A percentile compares a stretch with the other conserved stretches of the same genome.
Evolutionary conservation across 2,888 invertebrate genomes (phyloP).

Genomic region (Caenorhabditis sp.): DNA sequence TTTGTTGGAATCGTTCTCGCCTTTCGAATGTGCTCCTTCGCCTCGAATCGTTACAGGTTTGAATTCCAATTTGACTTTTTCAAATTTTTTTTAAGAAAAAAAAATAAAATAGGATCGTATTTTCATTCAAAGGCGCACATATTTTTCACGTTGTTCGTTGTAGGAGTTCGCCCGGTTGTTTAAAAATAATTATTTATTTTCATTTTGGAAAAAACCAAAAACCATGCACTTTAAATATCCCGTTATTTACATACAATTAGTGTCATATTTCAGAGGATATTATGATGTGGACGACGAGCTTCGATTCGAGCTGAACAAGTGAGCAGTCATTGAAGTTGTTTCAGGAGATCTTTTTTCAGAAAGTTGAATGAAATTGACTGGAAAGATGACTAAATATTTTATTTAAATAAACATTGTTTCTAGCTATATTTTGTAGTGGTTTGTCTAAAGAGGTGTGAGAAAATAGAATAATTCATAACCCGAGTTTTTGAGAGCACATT

Average conservation of each 20-base stretch:
- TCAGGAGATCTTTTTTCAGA: too few relatives aligned
- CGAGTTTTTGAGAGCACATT: too few relatives aligned
- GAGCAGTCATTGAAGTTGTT: background rate
- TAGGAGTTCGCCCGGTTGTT: too few relatives aligned
- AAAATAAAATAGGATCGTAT: too few relatives aligned
- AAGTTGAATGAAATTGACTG: background rate
- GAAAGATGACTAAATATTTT: background rate
- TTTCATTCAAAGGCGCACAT: background rate
- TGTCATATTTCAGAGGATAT: constrained; percentile 29
- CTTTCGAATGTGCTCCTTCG: constrained; percentile 23
- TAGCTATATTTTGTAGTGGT: too few relatives aligned
- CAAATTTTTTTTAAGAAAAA: too few relatives aligned
- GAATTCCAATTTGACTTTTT: background rate
- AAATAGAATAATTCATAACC: too few relatives aligned
- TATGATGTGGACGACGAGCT: constrained; percentile 34
- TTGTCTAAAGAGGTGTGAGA: too few relatives aligned
- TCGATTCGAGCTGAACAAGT: constrained; percentile 12
- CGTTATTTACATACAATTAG: constrained; percentile 1
- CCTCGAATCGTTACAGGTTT: constrained; percentile 32
- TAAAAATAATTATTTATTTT: too few relatives aligned
- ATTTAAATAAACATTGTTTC: too few relatives aligned
- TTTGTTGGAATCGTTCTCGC: constrained; percentile 18
- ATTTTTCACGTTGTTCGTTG: background rate
- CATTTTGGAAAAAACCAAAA: background rate
- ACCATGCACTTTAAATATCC: background rate